Base-by-base conservation (phyloP, 1,140 invertebrate genomes). In the Lineus longissimus region DNA sequence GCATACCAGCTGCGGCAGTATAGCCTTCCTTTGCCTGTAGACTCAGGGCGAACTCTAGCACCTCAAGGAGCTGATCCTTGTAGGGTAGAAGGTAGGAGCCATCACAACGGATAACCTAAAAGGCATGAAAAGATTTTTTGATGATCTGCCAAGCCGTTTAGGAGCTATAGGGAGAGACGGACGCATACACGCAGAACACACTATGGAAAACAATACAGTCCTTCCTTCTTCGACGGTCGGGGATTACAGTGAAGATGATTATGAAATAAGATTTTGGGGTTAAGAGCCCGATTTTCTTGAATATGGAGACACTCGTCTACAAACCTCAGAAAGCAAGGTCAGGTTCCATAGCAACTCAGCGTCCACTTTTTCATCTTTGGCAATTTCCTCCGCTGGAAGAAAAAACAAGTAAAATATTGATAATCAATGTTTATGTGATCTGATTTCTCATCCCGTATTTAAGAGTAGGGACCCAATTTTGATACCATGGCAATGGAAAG, bases 331-430 rank as follows among this genome's bases (percentile, higher is more conserved):
- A 11, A 95, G 75, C 25, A 95, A 76, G 0, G 91, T 81, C 30
- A 95, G 78, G 70, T 90, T 88, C 78, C 92, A 94, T 0, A 92
- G 76, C 9, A 95, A 81, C 66, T 92, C 88, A 67, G 90, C 87
- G 69, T 93, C 90, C 1, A 93, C 77, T 67, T 87, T 87, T 75
- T 94, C 91, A 68, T 90, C 89, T 51, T 86, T 85, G 19, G 81
- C 63, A 47, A 87, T 74, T 62, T 90, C 88, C 36, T 76, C 76
- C 68, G 75, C 80, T 82, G 62, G 29, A 66, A 59, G 13, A 17
- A 15, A 36, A 27, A 19, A 7, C n/a, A 2, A 9, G 29, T 19
- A 63, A 64, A 62, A n/a, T n/a, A n/a, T n/a, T n/a, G n/a, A n/a
- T n/a, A n/a, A n/a, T n/a, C n/a, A 45, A 59, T 25, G 19, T 13